Base-by-base conservation (phyloP, 1,140 invertebrate genomes). In the Aporrectodea caliginosa region DNA sequence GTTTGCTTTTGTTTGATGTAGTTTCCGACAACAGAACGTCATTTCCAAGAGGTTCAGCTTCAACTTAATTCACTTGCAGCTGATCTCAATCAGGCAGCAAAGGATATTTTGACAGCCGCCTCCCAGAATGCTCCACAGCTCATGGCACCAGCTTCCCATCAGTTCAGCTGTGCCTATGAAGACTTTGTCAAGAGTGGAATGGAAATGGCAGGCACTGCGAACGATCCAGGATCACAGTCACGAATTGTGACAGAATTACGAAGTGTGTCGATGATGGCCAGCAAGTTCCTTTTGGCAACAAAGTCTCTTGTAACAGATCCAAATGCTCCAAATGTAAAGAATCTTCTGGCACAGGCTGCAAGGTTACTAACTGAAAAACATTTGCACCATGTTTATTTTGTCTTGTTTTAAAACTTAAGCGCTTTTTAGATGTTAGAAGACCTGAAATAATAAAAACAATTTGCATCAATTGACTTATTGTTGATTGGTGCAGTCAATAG, bases 251-350 rank as follows among this genome's bases (percentile, higher is more conserved):
- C 27, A 32, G 75, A 43, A 14, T 35, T 76, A 16, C 31, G 75
- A 30, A 76, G 58, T 29, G 77, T 72, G 27, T 31, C 58, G 31
- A 68, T 71, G 58, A 58, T 58, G 0, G 58, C 77, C 1, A 93
- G 94, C 73, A 95, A 95, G 82, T 90, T 98, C 1, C 89, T 98
- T 0, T 91, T 92, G 0, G 93, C 94, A 1, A 94, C 94, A 2
- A 97, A 97, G 89, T 93, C 92, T 0, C 92, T 97, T 73, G 93
- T 94, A 35, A 93, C 93, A 74, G 95, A 98, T 90, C 93, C 95
- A 0, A 31, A 34, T 22, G 58, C 34, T 33, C 77, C 77, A n/a
- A 78, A 58, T 69, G 69, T 58, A 1, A 78, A 78, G 32, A 78
- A 72, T 58, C 32, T 70, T 22, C 32, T 78, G 77, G 68, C 77